Evolutionary conservation across 1,140 invertebrate species (phyloP).

Genomic region (Panagrolaimus sp.): DNA sequence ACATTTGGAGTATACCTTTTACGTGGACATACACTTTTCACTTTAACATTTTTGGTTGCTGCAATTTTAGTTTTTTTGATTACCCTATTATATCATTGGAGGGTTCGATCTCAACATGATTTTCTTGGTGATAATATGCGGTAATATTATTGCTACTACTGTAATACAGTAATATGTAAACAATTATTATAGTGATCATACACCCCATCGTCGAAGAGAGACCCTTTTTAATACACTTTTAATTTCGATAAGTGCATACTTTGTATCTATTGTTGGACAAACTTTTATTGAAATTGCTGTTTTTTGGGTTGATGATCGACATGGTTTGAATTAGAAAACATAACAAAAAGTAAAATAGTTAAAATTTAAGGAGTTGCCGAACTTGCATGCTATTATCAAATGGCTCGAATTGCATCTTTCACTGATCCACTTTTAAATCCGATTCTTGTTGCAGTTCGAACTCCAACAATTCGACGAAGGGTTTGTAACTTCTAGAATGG

Average conservation of each 20-base stretch:
- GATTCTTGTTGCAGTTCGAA: constrained; percentile 48
- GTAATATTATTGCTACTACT: not conserved
- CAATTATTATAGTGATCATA: constrained; percentile 39
- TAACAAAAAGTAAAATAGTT: no score
- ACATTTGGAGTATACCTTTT: constrained; percentile 54
- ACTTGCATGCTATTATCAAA: constrained; percentile 34
- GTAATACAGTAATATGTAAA: not conserved
- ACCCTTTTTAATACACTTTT: constrained; percentile 55
- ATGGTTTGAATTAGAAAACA: no score
- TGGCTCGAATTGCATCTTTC: constrained; percentile 43
- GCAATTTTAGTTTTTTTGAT: constrained; percentile 52
- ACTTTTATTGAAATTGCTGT: constrained; percentile 56
- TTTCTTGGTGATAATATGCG: constrained; percentile 23
- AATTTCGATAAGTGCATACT: constrained; percentile 54
- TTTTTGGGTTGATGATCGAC: constrained; percentile 53
- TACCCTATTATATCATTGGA: constrained; percentile 50
- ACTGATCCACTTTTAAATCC: constrained; percentile 55
- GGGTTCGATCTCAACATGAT: constrained; percentile 49
- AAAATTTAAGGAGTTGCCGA: no score
- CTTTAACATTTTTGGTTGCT: constrained; percentile 46
- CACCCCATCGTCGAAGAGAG: constrained; percentile 50
- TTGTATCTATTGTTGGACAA: constrained; percentile 52
- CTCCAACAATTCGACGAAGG: constrained; percentile 46
- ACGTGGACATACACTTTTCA: constrained; percentile 55
- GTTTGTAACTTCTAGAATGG: constrained; percentile 25